A percentile compares a stretch with the other conserved stretches of the same genome.
These are phyloP conservation scores for Tapera naevia DNA, from an alignment of 2,797 vertebrate species.

Conservation along the genomic window DNA sequence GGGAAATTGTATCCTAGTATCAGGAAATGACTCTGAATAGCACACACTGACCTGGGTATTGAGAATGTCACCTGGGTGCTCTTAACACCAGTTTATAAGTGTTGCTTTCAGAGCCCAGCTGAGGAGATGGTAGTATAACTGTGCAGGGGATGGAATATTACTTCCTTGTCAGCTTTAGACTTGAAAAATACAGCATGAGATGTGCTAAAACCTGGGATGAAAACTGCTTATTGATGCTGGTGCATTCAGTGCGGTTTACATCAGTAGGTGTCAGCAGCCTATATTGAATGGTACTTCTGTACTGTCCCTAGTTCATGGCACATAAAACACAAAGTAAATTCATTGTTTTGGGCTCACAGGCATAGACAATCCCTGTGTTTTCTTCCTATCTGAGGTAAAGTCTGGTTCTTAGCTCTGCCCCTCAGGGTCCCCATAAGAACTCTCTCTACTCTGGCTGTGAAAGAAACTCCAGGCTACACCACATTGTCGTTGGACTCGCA, in stretches of 20 bases:
- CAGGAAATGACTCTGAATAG: neutral
- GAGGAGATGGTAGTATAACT: neutral
- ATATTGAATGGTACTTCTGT: neutral
- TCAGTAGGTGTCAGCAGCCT: neutral
- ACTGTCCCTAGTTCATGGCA: neutral
- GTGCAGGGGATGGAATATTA: constrained; percentile 3
- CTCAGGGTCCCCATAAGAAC: neutral
- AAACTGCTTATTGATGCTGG: neutral
- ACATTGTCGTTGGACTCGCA: neutral
- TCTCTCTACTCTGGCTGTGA: neutral
- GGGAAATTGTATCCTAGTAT: neutral
- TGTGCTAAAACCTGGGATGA: neutral
- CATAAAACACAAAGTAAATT: neutral
- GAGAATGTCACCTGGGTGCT: constrained; percentile 13
- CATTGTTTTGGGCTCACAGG: neutral
- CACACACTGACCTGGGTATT: neutral
- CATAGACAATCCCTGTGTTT: neutral
- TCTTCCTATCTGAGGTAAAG: neutral
- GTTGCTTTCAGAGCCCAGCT: constrained; percentile 11
- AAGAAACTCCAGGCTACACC: neutral
- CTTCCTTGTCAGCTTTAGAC: constrained; percentile 15
- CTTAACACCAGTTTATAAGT: neutral
- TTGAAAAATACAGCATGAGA: neutral
- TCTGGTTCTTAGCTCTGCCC: neutral
- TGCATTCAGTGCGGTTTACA: neutral